Conservation (phyloP, 2,113 vertebrate genomes). For the Turnix velox region DNA sequence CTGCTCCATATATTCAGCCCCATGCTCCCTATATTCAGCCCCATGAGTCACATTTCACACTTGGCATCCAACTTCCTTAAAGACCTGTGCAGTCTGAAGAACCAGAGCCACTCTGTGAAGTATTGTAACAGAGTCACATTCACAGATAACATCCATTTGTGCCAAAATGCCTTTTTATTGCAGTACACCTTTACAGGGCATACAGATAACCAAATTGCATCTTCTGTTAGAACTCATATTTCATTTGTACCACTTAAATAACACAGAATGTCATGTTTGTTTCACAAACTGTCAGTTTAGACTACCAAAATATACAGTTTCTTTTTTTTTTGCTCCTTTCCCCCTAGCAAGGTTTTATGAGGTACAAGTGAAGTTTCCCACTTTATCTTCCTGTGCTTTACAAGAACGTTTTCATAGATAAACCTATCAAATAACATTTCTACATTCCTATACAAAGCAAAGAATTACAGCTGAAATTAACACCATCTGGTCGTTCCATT, state of each 20-base stretch:
- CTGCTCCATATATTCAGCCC: neutral
- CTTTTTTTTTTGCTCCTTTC: neutral
- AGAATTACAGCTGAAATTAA: constrained; percentile 68
- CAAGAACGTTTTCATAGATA: constrained; percentile 47
- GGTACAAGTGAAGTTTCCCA: constrained; percentile 54
- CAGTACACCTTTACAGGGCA: constrained; percentile 51
- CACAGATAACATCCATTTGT: neutral
- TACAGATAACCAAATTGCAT: constrained; percentile 39
- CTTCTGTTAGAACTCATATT: constrained; percentile 20
- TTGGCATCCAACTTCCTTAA: neutral
- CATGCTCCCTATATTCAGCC: neutral
- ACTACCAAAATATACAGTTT: constrained; percentile 66
- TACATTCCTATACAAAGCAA: constrained; percentile 64
- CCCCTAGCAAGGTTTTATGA: constrained; percentile 34
- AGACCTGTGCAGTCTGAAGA: neutral
- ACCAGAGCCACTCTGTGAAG: neutral
- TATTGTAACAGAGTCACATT: neutral
- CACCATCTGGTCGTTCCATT: constrained; percentile 52
- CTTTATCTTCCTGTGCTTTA: constrained; percentile 54
- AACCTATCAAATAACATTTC: constrained; percentile 42
- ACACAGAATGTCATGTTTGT: constrained; percentile 59
- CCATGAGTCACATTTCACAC: neutral
- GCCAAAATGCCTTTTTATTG: constrained; percentile 70
- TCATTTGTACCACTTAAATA: constrained; percentile 65
- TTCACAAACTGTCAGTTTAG: constrained; percentile 62